phyloP scores from a whole-genome alignment of 2,797 vertebrate species.

The Benthosema pterotum region DNA sequence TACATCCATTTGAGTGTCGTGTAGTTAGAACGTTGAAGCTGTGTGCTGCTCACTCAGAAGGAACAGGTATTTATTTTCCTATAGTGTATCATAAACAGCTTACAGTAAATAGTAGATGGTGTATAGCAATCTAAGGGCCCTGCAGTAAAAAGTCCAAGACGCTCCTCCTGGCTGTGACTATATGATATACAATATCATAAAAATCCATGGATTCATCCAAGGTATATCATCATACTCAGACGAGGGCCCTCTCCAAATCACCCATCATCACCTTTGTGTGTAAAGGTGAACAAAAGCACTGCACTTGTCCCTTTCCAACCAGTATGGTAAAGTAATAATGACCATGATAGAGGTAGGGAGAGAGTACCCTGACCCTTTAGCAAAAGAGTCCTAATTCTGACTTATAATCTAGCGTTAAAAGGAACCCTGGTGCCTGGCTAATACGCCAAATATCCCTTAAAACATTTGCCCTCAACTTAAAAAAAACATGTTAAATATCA shows the following conservation, averaged over 20 bases:
- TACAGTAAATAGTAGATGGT: constrained; percentile 13
- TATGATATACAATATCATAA: constrained; percentile 15
- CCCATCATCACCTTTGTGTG: constrained; percentile 8
- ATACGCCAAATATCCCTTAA: too few relatives aligned
- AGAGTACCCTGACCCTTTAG: constrained; percentile 6
- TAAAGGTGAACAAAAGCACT: constrained; percentile 18
- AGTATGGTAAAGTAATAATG: constrained; percentile 35
- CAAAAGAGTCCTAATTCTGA: constrained; percentile 31
- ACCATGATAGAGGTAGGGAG: constrained; percentile 4
- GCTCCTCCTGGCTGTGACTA: constrained; percentile 13
- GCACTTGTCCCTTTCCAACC: constrained; percentile 18
- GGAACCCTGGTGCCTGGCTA: too few relatives aligned
- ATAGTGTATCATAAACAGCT: constrained; percentile 37
- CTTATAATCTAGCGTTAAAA: constrained; percentile 13
- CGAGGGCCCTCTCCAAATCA: constrained; percentile 1
- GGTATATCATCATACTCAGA: constrained; percentile 1
- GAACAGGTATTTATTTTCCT: constrained; percentile 25
- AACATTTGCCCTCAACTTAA: too few relatives aligned
- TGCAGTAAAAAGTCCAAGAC: constrained; percentile 12
- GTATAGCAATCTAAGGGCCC: constrained; percentile 35
- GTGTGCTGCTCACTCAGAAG: constrained; percentile 22
- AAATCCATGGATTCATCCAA: neutral
- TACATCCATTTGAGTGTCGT: constrained; percentile 33
- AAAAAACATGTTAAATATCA: too few relatives aligned
- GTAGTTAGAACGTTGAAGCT: constrained; percentile 30